These are phyloP conservation scores for Eidolon helvum DNA, from an alignment of 2,113 vertebrate species.

Conservation along the genomic window DNA sequence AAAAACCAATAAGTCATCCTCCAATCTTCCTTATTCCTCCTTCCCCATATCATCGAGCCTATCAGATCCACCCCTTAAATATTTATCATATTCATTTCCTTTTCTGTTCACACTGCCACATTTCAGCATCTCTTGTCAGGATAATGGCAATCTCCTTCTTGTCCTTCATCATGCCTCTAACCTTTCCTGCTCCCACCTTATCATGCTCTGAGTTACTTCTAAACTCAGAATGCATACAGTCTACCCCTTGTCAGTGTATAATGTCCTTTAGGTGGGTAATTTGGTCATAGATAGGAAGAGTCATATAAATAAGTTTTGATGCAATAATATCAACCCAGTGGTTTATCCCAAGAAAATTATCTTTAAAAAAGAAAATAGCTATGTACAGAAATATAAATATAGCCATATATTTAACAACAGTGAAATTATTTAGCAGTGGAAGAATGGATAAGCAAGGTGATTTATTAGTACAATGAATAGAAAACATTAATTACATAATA, in stretches of 20 bases:
- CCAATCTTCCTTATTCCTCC: neutral
- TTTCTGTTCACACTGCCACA: neutral
- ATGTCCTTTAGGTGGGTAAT: neutral
- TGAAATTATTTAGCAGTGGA: neutral
- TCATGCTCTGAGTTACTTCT: neutral
- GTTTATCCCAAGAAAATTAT: neutral
- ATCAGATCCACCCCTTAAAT: neutral
- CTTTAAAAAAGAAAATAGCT: neutral
- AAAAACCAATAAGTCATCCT: neutral
- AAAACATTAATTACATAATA: neutral
- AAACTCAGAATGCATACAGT: neutral
- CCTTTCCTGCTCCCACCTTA: neutral
- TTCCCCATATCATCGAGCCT: neutral
- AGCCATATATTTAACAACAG: neutral
- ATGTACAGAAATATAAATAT: neutral
- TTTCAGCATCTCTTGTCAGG: neutral
- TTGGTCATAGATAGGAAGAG: neutral
- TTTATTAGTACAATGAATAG: neutral
- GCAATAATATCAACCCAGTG: neutral
- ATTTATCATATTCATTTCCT: neutral
- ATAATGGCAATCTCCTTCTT: neutral
- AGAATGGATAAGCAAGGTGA: neutral
- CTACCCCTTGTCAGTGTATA: neutral
- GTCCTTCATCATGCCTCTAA: neutral
- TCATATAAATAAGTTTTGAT: neutral